Conservation (phyloP, 2,113 vertebrate species). For the Corythoichthys haematopterus region DNA sequence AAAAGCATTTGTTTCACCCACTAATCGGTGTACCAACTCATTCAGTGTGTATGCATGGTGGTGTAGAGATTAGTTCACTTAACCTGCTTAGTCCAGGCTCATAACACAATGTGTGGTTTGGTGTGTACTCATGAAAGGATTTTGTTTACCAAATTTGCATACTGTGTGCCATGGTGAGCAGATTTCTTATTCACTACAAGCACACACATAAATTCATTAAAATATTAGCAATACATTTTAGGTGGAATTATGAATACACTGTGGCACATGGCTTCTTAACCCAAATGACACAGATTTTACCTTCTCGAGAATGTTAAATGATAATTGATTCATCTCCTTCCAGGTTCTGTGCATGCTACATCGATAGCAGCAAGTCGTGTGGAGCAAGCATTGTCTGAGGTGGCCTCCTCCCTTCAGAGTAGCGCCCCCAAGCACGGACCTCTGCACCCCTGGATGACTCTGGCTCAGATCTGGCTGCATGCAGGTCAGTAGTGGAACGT, state of each 20-base stretch:
- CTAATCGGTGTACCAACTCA: constrained; percentile 39
- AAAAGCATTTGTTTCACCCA: constrained; percentile 6
- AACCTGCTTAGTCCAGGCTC: constrained; percentile 27
- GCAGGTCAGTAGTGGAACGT: constrained; percentile 70
- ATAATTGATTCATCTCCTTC: neutral
- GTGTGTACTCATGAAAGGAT: constrained; percentile 38
- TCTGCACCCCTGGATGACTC: constrained; percentile 96
- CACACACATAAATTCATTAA: neutral
- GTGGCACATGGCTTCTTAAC: constrained; percentile 27
- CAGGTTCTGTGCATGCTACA: constrained; percentile 93
- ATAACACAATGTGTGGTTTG: constrained; percentile 42
- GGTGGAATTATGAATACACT: constrained; percentile 20
- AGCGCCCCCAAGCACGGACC: constrained; percentile 94
- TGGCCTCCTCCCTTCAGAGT: constrained; percentile 95
- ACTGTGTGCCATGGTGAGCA: constrained; percentile 19
- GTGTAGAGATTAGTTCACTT: constrained; percentile 16
- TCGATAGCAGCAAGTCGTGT: constrained; percentile 96
- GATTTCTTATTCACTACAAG: constrained; percentile 4
- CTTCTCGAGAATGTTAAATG: neutral
- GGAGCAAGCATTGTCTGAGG: constrained; percentile 94
- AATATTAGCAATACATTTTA: constrained; percentile 16
- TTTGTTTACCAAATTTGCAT: constrained; percentile 10
- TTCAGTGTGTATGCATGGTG: constrained; percentile 42
- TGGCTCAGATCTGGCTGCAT: constrained; percentile 98
- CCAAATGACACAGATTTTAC: neutral